Conservation (phyloP, 2,797 vertebrate species). For the Argentina silus region DNA sequence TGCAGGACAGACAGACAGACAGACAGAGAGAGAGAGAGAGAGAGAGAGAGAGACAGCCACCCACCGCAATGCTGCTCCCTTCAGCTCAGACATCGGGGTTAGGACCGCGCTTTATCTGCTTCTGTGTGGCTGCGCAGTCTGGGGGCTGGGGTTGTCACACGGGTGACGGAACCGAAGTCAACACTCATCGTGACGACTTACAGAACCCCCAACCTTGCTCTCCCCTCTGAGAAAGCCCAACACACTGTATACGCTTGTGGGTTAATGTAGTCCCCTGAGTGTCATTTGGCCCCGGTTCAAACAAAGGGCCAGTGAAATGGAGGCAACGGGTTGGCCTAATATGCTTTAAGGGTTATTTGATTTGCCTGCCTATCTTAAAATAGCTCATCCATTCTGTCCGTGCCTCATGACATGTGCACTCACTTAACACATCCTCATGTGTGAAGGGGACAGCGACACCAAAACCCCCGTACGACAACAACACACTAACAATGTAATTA, state of each 20-base stretch:
- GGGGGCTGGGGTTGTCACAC: neutral
- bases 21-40: conserved; percentile 20
- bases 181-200: too few relatives aligned
- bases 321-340: neutral
- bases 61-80: neutral
- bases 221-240: too few relatives aligned
- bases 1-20: conserved; percentile 61
- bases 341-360: neutral
- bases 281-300: neutral
- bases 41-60: neutral
- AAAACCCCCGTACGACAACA: too few relatives aligned
- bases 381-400: neutral
- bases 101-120: neutral
- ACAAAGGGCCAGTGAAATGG: neutral
- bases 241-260: neutral
- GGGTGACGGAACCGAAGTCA: too few relatives aligned
- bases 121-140: neutral
- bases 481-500: too few relatives aligned
- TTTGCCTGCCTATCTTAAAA: neutral
- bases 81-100: neutral
- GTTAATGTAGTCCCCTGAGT: neutral
- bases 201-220: too few relatives aligned
- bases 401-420: neutral
- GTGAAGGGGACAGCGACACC: too few relatives aligned
- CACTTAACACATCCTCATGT: too few relatives aligned